Evolutionary conservation across 2,113 vertebrate genomes (phyloP), one percentile per base, ranked within the genome.

Genomic region (Strigops habroptila): DNA sequence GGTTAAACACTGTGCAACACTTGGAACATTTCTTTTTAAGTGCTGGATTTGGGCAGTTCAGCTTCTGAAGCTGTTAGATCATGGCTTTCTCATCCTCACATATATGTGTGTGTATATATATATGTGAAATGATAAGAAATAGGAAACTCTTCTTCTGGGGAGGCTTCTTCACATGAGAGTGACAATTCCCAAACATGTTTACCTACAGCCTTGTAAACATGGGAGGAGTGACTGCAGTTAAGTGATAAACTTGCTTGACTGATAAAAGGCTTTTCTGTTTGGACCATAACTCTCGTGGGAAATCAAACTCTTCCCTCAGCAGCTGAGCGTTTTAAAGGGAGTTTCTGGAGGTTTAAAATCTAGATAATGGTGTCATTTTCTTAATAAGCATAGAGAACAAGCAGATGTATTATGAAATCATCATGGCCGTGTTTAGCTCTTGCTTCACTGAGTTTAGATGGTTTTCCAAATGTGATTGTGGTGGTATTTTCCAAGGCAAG

Each of bases 251-350:
- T 69, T 87, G 17, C 74, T 91, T 63, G 73, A 33, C 83, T 94
- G 69, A 85, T 93, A 65, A 91, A 75, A 69, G 84, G 33, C 43
- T 91, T 57, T 85, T 84, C 67, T 95, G 18, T 65, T 92, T 71
- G 82, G 57, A 79, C 33, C 10, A 13, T 67, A 92, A 49, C 35
- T 73, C 30, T 65, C 12, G 14, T 37, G 76, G 37, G 46, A 73
- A 67, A 68, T 55, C 60, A 41, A 63, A 43, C 39, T 80, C 71
- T 76, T 91, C 31, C 83, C 51, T 89, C 65, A 44, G 71, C 57
- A 71, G 8, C n/a, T 23, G 82, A 91, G 49, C 67, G 30, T 80
- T 86, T 46, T n/a, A 30, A 91, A 73, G 49, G 67, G 86, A 93
- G 63, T 83, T 97, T 86, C 52, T 43, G 37, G n/a, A 63, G 65